Evolutionary conservation across 2,797 vertebrate species (phyloP), one percentile per base, ranked within the genome.

Genomic region (Brotula barbata): DNA sequence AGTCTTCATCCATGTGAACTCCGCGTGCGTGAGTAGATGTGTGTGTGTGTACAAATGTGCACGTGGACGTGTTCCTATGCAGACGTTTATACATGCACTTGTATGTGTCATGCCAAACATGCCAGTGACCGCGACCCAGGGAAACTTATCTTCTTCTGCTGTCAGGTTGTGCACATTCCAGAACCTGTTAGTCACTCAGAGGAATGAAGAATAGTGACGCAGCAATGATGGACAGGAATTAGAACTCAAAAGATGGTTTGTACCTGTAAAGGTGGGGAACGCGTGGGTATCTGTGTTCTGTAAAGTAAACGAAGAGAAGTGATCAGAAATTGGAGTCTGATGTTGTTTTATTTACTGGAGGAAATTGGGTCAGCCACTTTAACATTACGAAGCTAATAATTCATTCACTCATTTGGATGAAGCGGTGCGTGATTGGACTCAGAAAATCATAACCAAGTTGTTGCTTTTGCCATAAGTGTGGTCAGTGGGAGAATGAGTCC

Each of bases 141-240:
- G 58, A 17, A 37, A 14, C 9, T 10, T 37, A 43, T 70, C 73
- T 67, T 78, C 63, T 60, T 2, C 5, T 42, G n/a, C 37, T 39
- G 17, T 13, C 21, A 40, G 13, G 21, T 25, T 28, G 15, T 57
- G 7, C 5, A 57, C 78, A 84, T 82, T 77, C 69, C 75, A 47
- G 3, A 0, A 23, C 42, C 42, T 20, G 39, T 51, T 65, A 58
- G 60, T 77, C 67, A 69, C 28, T 19, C 23, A 36, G 7, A 57
- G 14, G 67, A 66, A 68, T 68, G 58, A 44, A 28, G 49, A 5
- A 1, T 17, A 45, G 14, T 43, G 31, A 20, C 21, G 13, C n/a
- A 1, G 11, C 5, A 61, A 43, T 56, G 51, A 75, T 0, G 36
- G 60, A 76, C 43, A 14, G 19, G n/a, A 47, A 13, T 67, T 25